These are phyloP conservation scores for Cacatua alba DNA, from an alignment of 2,113 vertebrate species.

Conservation along the genomic window DNA sequence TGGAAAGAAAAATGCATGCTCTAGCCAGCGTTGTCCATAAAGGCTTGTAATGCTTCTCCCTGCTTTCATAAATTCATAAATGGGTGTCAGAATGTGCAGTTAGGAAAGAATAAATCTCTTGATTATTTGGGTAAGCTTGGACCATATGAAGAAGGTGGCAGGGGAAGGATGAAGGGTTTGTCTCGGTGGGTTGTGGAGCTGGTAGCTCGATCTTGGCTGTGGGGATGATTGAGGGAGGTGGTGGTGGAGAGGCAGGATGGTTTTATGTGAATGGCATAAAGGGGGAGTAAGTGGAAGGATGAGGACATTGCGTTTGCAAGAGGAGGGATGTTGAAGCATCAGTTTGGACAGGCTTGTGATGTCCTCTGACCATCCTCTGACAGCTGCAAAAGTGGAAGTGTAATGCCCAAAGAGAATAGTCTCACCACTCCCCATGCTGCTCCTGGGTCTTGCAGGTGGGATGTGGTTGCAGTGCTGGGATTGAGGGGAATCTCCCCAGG, in stretches of 20 bases:
- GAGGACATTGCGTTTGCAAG: neutral
- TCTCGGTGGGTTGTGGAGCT: neutral
- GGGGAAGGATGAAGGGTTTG: neutral
- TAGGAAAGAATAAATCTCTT: neutral
- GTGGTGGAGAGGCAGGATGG: neutral
- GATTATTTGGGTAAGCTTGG: neutral
- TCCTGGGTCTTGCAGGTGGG: neutral
- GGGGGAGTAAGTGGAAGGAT: neutral
- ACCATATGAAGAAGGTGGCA: rapidly evolving
- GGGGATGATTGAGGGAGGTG: neutral
- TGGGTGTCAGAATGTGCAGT: neutral
- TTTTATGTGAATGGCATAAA: neutral
- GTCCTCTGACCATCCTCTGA: neutral
- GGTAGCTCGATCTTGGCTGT: neutral
- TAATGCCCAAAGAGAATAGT: neutral
- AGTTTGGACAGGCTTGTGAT: neutral
- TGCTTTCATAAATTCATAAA: neutral
- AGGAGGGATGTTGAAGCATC: neutral
- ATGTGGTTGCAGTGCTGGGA: neutral
- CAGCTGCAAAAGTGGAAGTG: neutral
- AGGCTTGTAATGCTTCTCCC: neutral
- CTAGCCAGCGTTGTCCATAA: neutral
- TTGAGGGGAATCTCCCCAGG: neutral
- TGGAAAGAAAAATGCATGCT: neutral
- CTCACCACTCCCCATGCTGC: neutral